phyloP scores from a whole-genome alignment of 2,888 invertebrate genomes.

The Tenodera sinensis region DNA sequence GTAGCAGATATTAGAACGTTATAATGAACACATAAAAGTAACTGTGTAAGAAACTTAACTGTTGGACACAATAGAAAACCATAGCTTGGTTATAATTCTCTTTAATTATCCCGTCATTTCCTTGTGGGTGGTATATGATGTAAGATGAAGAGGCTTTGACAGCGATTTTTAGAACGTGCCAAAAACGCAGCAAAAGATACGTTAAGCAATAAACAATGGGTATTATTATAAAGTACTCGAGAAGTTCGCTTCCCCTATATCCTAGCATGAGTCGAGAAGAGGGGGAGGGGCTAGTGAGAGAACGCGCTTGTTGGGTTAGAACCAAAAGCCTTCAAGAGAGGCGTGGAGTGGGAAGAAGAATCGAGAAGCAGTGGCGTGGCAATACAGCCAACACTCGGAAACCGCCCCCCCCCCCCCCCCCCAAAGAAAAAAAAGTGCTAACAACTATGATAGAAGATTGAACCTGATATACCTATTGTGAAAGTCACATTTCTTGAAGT shows the following conservation, averaged over 20 bases:
- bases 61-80: no score
- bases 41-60: no score
- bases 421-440: no score
- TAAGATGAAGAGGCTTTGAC: not conserved
- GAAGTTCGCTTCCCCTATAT: not conserved
- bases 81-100: no score
- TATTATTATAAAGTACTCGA: not conserved
- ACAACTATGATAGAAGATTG: no score
- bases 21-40: no score
- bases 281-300: not conserved
- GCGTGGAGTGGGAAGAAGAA: not conserved
- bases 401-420: no score
- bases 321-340: not conserved
- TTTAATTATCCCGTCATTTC: not conserved
- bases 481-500: no score
- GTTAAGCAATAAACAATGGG: not conserved
- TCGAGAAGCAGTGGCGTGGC: not conserved
- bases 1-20: no score
- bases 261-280: not conserved
- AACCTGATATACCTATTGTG: no score
- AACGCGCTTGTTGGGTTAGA: not conserved
- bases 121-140: not conserved
- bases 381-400: not conserved
- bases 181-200: not conserved
- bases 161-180: not conserved